Evolutionary conservation across 64 coral and sea anemone species (phyloP).

Genomic region (Actinia equina): DNA sequence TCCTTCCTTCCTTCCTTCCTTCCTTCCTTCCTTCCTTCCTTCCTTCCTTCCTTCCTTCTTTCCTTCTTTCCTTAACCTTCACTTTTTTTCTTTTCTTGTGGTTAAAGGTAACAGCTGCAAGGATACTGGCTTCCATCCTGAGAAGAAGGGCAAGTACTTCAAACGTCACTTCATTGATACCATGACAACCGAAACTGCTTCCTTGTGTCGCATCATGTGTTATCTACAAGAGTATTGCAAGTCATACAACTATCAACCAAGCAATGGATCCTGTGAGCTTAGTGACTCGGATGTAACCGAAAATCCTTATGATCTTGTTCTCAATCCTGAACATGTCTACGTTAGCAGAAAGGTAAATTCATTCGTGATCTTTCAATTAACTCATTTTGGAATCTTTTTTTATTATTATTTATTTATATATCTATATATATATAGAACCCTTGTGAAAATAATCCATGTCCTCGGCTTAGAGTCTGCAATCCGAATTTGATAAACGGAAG

Average conservation of each 20-base stretch:
- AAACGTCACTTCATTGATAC: background rate
- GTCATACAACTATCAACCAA: background rate
- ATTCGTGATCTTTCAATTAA: background rate
- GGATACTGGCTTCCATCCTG: background rate
- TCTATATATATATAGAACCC: too few species aligned
- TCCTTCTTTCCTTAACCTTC: background rate
- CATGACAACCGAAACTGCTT: background rate
- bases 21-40: too few species aligned
- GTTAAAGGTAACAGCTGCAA: background rate
- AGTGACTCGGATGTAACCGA: background rate
- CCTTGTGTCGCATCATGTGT: background rate
- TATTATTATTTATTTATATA: too few species aligned
- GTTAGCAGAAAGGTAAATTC: background rate
- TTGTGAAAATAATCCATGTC: background rate
- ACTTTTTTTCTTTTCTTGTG: background rate
- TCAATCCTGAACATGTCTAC: background rate
- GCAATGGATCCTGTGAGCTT: background rate
- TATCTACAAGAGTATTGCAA: background rate
- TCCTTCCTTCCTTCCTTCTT: too few species aligned
- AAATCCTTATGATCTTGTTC: background rate
- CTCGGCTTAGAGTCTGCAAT: background rate
- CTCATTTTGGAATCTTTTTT: background rate
- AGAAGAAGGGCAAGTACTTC: background rate
- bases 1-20: too few species aligned
- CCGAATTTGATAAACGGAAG: background rate